These are phyloP conservation scores for Tetragnatha versicolor DNA, from an alignment of 1,140 invertebrate species.

Conservation along the genomic window DNA sequence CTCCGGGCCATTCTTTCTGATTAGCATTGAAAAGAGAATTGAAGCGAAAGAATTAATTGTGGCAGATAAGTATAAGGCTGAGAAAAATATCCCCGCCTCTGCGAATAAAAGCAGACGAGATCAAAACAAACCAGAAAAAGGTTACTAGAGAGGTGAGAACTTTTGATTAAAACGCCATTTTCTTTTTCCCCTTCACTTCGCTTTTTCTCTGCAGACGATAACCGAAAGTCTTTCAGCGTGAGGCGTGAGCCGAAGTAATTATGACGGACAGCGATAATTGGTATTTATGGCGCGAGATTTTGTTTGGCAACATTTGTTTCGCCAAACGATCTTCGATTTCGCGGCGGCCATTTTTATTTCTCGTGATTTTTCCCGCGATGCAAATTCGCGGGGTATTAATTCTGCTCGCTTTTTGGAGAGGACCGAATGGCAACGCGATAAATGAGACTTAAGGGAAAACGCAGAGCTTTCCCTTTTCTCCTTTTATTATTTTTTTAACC, in stretches of 20 bases:
- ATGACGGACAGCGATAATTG: slow-evolving; percentile 48
- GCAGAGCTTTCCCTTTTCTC: slow-evolving; percentile 10
- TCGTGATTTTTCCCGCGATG: no score
- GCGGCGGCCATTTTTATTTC: slow-evolving; percentile 8
- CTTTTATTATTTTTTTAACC: no score
- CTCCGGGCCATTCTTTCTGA: background rate
- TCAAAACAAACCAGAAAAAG: slow-evolving; percentile 23
- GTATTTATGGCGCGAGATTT: slow-evolving; percentile 39
- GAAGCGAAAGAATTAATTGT: slow-evolving; percentile 28
- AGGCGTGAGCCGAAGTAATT: slow-evolving; percentile 29
- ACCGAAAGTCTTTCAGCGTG: slow-evolving; percentile 2
- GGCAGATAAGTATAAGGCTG: slow-evolving; percentile 7
- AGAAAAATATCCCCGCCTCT: background rate
- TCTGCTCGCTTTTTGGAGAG: background rate
- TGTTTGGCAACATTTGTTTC: slow-evolving; percentile 45
- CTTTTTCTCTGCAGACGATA: slow-evolving; percentile 1
- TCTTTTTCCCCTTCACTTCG: background rate
- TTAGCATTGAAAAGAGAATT: slow-evolving; percentile 25
- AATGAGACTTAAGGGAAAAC: background rate
- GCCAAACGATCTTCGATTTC: slow-evolving; percentile 35
- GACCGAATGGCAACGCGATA: background rate
- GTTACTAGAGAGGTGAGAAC: slow-evolving; percentile 36
- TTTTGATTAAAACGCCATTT: slow-evolving; percentile 46
- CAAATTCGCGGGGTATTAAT: background rate
- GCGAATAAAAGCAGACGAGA: background rate